Evolutionary conservation across 2,888 invertebrate genomes (phyloP).

Genomic region (Conus canariensis): DNA sequence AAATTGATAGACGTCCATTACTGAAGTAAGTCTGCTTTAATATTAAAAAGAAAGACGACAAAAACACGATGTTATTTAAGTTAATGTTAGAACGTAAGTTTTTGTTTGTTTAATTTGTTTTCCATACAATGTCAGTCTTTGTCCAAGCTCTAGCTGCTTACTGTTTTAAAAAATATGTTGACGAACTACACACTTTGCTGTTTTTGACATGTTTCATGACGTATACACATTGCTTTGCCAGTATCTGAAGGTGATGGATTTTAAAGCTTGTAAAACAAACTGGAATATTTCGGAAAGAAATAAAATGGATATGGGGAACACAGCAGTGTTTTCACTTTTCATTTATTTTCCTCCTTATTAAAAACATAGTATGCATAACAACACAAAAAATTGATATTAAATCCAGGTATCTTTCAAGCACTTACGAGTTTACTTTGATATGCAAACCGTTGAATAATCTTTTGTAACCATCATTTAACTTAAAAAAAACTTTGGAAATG

Average conservation of each 20-base stretch:
- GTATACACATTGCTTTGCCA: background rate
- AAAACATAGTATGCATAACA: background rate
- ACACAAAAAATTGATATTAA: background rate
- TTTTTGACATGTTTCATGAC: background rate
- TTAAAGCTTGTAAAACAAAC: background rate
- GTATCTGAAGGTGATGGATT: conserved; percentile 15
- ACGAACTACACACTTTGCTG: background rate
- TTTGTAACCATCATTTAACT: too few relatives aligned
- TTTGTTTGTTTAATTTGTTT: background rate
- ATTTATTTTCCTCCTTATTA: background rate
- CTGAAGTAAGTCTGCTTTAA: too few relatives aligned
- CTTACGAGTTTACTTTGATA: too few relatives aligned
- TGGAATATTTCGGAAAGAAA: background rate
- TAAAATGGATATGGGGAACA: conserved; percentile 31
- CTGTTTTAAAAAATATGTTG: background rate
- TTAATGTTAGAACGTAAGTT: background rate
- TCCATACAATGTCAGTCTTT: background rate
- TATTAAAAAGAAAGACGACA: too few relatives aligned
- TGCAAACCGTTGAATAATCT: too few relatives aligned
- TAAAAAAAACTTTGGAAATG: too few relatives aligned
- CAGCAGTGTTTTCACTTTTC: background rate
- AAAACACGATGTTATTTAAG: background rate
- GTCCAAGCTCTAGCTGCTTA: too few relatives aligned
- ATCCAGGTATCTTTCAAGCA: background rate
- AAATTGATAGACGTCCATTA: too few relatives aligned